Base-by-base conservation (phyloP, 2,797 vertebrate genomes). In the Syngnathus acus region DNA sequence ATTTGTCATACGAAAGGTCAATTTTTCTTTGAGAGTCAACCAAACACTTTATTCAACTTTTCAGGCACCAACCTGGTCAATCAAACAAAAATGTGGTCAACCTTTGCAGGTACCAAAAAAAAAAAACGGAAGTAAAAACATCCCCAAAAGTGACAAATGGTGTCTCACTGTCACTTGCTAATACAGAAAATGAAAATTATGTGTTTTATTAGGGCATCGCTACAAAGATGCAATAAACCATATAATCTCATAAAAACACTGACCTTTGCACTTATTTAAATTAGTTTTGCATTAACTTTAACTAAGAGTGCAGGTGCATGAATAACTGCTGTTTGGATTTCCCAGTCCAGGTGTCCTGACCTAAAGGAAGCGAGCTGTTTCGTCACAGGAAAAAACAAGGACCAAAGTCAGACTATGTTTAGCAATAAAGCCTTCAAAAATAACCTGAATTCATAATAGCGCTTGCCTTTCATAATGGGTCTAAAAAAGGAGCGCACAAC, bases 331-430 rank as follows among this genome's bases (percentile, higher is more conserved):
- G 72, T 69, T 78, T 75, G 63, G 4, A 51, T 70, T 72, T 39
- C 32, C 53, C 45, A 65, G 19, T 64, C 62, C 81, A 82, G 77
- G 77, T 81, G 84, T 79, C 70, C 62, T 32, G 60, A 78, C 68
- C 60, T 70, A 68, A 67, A 78, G 78, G 78, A 89, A 86, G 75
- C 63, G 16, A 69, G 21, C 38, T 45, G 10, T 68, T 79, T 57
- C 85, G 79, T 87, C 84, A 69, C 82, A 94, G 94, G 94, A 95
- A 96, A 93, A 91, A 90, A 90, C 55, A 84, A 79, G 79, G 68
- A 86, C 88, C 75, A 85, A 74, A 82, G 77, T 66, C 51, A 7
- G 21, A 61, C 75, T 78, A 78, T 90, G 90, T 92, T 94, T 91
- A 90, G 81, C 81, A 76, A 89, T 87, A 92, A 91, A 82, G 54